Evolutionary conservation across 1,140 invertebrate species (phyloP).

Genomic region (Drosophila insularis): DNA sequence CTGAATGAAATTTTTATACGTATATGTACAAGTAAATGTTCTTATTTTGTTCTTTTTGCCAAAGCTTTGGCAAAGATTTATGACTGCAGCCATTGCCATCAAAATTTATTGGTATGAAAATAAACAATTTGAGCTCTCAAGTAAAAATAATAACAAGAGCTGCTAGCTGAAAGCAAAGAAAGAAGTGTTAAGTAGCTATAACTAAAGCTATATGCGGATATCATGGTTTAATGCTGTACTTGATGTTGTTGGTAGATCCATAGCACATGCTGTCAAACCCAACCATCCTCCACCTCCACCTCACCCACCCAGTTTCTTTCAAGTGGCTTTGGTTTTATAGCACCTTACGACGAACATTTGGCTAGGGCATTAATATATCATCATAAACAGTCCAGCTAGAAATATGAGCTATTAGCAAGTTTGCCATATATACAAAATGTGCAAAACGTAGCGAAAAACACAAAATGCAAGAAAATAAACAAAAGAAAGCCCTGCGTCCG

Average conservation of each 20-base stretch:
- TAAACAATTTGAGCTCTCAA: conserved; percentile 65
- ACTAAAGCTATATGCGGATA: conserved; percentile 49
- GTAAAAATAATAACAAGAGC: conserved; percentile 37
- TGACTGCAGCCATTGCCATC: conserved; percentile 54
- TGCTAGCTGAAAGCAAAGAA: conserved; percentile 18
- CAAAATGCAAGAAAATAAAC: background rate
- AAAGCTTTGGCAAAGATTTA: conserved; percentile 45
- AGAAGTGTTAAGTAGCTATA: conserved; percentile 66
- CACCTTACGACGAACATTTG: conserved; percentile 49
- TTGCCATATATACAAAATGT: conserved; percentile 57
- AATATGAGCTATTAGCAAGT: conserved; percentile 48
- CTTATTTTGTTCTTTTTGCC: background rate
- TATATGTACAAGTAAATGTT: background rate
- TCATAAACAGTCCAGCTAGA: conserved; percentile 59
- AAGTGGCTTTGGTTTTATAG: conserved; percentile 68
- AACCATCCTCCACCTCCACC: background rate
- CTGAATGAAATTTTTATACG: conserved; percentile 2
- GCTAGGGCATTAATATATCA: conserved; percentile 72
- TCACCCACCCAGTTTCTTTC: conserved; percentile 36
- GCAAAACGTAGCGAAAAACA: conserved; percentile 52
- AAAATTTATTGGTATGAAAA: conserved; percentile 69
- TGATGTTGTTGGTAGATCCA: conserved; percentile 17
- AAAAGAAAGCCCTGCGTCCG: background rate
- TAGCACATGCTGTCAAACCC: background rate
- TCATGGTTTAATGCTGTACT: conserved; percentile 19